Conservation (phyloP, 1,140 invertebrate genomes). For the Nasonia vitripennis region DNA sequence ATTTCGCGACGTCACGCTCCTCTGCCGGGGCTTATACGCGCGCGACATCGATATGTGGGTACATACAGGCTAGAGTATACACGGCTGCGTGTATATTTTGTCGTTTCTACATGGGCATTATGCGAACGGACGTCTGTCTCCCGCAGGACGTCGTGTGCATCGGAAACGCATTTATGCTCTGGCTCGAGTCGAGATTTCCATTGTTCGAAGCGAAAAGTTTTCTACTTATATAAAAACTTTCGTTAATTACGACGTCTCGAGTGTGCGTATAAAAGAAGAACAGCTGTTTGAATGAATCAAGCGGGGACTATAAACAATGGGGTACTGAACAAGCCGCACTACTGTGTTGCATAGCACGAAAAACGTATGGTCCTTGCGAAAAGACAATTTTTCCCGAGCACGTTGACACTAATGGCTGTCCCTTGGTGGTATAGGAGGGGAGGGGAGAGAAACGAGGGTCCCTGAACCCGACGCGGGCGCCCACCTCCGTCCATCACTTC, state of each 20-base stretch:
- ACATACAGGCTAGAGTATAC: too few species aligned
- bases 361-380: background rate
- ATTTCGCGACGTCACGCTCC: background rate
- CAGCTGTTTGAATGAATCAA: background rate
- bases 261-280: too few species aligned
- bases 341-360: background rate
- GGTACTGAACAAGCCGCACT: background rate
- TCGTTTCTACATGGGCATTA: too few species aligned
- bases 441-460: background rate
- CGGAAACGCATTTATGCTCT: background rate
- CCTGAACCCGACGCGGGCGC: background rate
- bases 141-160: background rate
- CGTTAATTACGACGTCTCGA: too few species aligned
- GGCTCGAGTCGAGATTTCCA: background rate
- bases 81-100: too few species aligned
- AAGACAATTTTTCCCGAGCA: background rate
- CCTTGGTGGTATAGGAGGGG: background rate
- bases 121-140: background rate
- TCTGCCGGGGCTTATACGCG: too few species aligned
- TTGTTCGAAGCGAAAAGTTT: background rate
- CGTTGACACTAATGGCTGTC: constrained; percentile 17
- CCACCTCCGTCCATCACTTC: background rate
- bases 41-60: too few species aligned
- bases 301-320: background rate
- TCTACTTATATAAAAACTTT: background rate